Evolutionary conservation across 2,113 vertebrate species (phyloP), one percentile per base, ranked within the genome.

Genomic region (Cebus imitator): DNA sequence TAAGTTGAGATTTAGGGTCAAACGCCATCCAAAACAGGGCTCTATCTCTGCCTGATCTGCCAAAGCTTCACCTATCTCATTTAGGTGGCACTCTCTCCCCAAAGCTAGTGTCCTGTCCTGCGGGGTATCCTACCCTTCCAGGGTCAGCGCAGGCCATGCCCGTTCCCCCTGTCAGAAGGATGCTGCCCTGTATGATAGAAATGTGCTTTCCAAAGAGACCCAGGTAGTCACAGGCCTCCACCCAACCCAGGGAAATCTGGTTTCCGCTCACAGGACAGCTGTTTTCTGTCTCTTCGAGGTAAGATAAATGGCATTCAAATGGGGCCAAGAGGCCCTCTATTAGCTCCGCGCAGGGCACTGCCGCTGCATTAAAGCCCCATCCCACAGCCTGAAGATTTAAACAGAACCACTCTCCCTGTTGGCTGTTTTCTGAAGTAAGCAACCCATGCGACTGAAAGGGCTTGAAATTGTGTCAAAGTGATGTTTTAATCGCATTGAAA

Each of bases 401-500:
- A 48, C 10, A 2, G 88, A 97, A 64, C 96, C 87, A 75, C 91
- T 97, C 95, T 66, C 17, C 76, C 88, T 83, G 81, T 95, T 97
- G 96, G 96, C 97, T 97, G 90, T 97, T 98, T 97, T 97, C 98
- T 95, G 72, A 97, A 98, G 97, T 97, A 97, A 98, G 97, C 87
- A 25, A 96, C 94, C 83, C 94, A 93, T 87, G 95, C 6, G 12
- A 93, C 97, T 80, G 88, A 91, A 96, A 97, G 96, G 98, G 87
- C 98, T 98, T 94, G 96, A 98, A 98, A 98, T 90, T 50, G 98
- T 98, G 98, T 99, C 99, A 98, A 97, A 98, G 98, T 98, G 99
- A 99, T 99, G 98, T 99, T 99, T 99, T 98, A 99, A 99, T 99
- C 98, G 98, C 98, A 96, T 96, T 97, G 98, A 94, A 98, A 98